Base-by-base conservation (phyloP, 2,888 invertebrate genomes). In the Leptinotarsa haldemani region DNA sequence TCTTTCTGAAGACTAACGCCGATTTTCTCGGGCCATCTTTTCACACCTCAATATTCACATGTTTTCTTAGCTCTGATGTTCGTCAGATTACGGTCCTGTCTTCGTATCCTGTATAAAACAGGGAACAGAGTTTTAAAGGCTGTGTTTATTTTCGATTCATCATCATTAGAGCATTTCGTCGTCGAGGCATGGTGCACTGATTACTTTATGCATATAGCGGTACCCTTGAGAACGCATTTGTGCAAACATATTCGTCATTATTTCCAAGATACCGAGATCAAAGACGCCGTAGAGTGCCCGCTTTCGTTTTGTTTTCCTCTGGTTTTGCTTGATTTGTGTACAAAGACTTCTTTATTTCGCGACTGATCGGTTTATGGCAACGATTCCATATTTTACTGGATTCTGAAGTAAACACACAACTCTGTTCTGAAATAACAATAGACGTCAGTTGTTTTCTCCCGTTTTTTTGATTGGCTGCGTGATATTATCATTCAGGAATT, bases 181-280 rank as follows among this genome's bases (percentile, higher is more conserved):
- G 40, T 53, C 30, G 61, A 61, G 30, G n/a, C 40, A 40, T 61
- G 61, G n/a, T 61, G 52, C 71, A 64, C 65, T 70, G 56, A 68
- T 70, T 71, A 75, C 73, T 74, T 72, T 72, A 75, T 70, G 75
- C 71, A 73, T 70, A 73, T 70, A 69, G 68, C 74, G 71, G 66
- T 65, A 64, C 68, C 66, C 78, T 79, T 75, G 69, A 76, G 77
- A 77, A 75, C 71, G 73, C 74, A 74, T 77, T 75, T 74, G 77
- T 72, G 76, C 80, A 77, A 78, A 77, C 78, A 76, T 70, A 75
- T 77, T 74, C 75, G 78, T 79, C 80, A 79, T 80, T 80, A 80
- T 78, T 80, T 78, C 76, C 74, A 67, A 77, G 77, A 79, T 77
- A 79, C 74, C 73, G 74, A 78, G 75, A 76, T 80, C 80, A 80